These are phyloP conservation scores for Proteles cristata DNA, from an alignment of 2,113 vertebrate species.

Conservation along the genomic window DNA sequence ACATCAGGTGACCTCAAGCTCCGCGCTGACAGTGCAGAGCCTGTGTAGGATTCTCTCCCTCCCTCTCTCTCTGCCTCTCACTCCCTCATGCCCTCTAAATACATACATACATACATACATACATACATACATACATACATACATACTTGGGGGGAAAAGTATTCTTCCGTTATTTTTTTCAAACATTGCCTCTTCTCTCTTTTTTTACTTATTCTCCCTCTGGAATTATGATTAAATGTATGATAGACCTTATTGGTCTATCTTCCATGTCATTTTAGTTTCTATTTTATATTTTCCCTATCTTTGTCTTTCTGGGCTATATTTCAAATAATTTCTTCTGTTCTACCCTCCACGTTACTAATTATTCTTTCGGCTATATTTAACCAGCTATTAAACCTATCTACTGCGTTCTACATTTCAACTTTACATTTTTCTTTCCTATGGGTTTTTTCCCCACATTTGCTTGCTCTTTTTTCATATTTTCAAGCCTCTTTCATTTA, in stretches of 20 bases:
- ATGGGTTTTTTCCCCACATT: background rate
- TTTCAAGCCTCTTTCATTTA: conserved; percentile 9
- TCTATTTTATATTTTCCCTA: background rate
- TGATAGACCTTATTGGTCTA: background rate
- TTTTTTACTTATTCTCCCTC: background rate
- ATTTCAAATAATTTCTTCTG: background rate
- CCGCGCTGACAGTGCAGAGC: no score
- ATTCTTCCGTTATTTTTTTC: background rate
- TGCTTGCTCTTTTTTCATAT: background rate
- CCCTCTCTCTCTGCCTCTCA: no score
- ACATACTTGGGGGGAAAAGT: background rate
- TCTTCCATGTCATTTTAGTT: background rate
- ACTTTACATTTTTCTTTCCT: background rate
- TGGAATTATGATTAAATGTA: background rate
- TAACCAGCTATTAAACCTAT: background rate
- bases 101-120: no score
- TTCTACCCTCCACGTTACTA: background rate
- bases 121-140: no score
- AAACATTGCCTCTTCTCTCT: background rate
- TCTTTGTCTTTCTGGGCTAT: background rate
- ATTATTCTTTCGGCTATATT: background rate
- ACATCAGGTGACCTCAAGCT: no score
- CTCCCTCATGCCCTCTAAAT: no score
- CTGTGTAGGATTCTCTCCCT: no score
- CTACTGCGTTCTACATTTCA: background rate